Evolutionary conservation across 2,797 vertebrate genomes (phyloP), one percentile per base, ranked within the genome.

Genomic region (Balearica regulorum): DNA sequence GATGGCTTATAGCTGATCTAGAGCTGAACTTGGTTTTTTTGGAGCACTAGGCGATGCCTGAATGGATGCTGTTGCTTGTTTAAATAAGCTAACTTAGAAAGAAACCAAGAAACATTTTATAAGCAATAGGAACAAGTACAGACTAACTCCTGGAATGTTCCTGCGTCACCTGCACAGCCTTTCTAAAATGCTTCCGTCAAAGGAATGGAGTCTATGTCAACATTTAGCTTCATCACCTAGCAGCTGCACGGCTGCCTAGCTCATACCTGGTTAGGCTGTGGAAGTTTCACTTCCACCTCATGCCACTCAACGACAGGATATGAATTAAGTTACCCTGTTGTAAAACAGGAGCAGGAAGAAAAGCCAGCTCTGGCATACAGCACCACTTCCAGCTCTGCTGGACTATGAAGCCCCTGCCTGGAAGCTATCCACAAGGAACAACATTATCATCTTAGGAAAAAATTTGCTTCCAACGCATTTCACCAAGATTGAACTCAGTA

Each of bases 221-320:
- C 48, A 80, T 44, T 73, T 46, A 44, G 17, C 43, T 81, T 75
- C 65, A 87, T 70, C 6, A 2, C 64, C 20, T 21, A 61, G 53
- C 48, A 90, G 55, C n/a, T 87, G 54, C 53, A 44, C 4, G 4
- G 86, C 33, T 81, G 26, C 55, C 55, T 37, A 72, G 44, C 33
- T 92, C 69, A 64, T 44, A 87, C 13, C 49, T 84, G 54, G 53
- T 68, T 73, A 83, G 37, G 60, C 37, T 80, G 44, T 51, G 51
- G 39, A 94, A 89, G 51, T 82, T 77, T 87, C 77, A 81, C 60
- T 96, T 87, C 88, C 49, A 93, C 71, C 41, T 90, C 75, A 33
- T 39, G 44, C 41, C 64, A 79, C 31, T 16, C 85, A 62, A 86
- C 75, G 77, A 49, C 54, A 79, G 37, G 48, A 82, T 9, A 13